Conservation (phyloP, 2,113 vertebrate genomes). For the Oceanodroma tethys region DNA sequence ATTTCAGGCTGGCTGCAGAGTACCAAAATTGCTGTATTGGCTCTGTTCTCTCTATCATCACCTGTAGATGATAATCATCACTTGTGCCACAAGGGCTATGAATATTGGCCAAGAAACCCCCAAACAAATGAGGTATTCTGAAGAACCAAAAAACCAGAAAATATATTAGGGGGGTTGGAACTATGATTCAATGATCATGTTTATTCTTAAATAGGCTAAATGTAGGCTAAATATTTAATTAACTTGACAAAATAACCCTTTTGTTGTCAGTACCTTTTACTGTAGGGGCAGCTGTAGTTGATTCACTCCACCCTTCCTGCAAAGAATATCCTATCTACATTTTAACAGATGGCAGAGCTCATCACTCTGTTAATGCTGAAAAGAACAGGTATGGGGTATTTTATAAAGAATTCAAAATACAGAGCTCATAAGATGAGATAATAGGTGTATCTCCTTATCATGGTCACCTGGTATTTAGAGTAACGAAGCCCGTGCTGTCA, state of each 20-base stretch:
- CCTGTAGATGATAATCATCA: background rate
- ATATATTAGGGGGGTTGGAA: background rate
- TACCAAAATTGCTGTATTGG: background rate
- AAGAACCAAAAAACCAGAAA: background rate
- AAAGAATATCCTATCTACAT: background rate
- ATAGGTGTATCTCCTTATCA: constrained; percentile 19
- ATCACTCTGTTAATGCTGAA: constrained; percentile 15
- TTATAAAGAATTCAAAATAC: constrained; percentile 34
- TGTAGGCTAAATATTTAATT: background rate
- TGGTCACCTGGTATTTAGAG: background rate
- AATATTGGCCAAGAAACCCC: background rate
- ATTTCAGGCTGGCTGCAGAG: background rate
- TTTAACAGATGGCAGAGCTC: constrained; percentile 14
- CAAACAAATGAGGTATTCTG: background rate
- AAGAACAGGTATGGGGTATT: constrained; percentile 24
- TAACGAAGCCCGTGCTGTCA: background rate
- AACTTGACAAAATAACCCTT: background rate
- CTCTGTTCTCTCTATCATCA: background rate
- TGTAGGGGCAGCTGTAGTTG: background rate
- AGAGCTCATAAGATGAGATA: background rate
- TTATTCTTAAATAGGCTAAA: background rate
- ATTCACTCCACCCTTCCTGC: background rate
- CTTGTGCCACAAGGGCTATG: background rate
- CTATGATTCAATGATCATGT: background rate
- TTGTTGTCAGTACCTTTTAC: background rate